Base-by-base conservation (phyloP, 1,140 invertebrate species). In the Vanessa tameamea region DNA sequence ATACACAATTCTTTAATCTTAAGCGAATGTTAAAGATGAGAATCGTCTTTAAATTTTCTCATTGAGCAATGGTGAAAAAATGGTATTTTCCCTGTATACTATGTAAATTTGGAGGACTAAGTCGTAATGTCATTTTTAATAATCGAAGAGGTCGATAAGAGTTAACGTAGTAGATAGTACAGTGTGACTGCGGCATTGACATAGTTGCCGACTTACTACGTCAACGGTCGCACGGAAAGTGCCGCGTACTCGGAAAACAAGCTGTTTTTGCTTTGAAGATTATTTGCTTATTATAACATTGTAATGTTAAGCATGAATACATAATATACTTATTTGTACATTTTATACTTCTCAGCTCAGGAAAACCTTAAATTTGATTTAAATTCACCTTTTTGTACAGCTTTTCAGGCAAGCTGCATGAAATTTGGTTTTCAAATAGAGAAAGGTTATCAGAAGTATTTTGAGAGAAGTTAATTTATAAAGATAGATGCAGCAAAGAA, bases 61-160 rank as follows among this genome's bases (percentile, higher is more conserved):
- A 55, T 55, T 9, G 9, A 16, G 23, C 16, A 5, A 20, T 55
- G 20, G 9, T 55, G n/a, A 69, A 64, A 47, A 69, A 20, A 23
- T 37, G 50, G 50, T 50, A 57, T 77, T 73, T 74, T 77, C 67
- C 53, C 73, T 61, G 55, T 51, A 68, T 73, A 64, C n/a, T 69
- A 74, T 77, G 47, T 71, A 23, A 71, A 53, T 79, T 76, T 71
- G 64, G 47, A 77, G 67, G 67, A 69, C 55, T 77, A 14, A 68
- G 23, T 53, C 70, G 47, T 68, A 61, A 48, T 76, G 82, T 83
- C 81, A 74, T 86, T 88, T 87, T 88, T 79, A 82, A 86, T 84
- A 86, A 86, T 81, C 85, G 83, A 87, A 88, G 82, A 87, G 84
- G 85, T 88, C 88, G 87, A 90, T 91, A 89, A 91, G 84, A 85